Evolutionary conservation across 2,888 invertebrate species (phyloP).

Genomic region (Malthinus flaveolus): DNA sequence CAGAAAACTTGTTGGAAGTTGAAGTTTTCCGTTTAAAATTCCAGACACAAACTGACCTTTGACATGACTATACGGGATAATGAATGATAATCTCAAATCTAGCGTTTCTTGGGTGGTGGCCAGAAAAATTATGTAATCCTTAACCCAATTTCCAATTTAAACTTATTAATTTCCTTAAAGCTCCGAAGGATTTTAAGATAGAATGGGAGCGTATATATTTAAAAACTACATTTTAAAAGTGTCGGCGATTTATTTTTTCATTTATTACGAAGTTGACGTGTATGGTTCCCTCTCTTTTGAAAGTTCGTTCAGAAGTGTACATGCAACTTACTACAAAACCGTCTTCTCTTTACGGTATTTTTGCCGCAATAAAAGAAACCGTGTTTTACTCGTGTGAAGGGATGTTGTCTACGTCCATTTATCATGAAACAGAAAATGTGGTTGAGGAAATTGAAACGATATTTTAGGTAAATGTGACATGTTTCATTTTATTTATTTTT

Average conservation of each 20-base stretch:
- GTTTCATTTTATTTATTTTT: constrained; percentile 22
- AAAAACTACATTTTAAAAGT: neutral
- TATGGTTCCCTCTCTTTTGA: neutral
- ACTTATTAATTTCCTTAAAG: too few species aligned
- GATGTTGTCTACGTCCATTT: constrained; percentile 38
- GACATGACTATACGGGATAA: too few species aligned
- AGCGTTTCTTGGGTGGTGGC: too few species aligned
- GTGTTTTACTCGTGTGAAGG: constrained; percentile 33
- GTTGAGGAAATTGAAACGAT: constrained; percentile 44
- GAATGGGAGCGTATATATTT: too few species aligned
- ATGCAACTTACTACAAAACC: constrained; percentile 13
- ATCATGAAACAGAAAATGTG: constrained; percentile 41
- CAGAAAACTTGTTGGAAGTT: too few species aligned
- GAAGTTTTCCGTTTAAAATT: too few species aligned
- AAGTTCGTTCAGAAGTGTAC: constrained; percentile 7
- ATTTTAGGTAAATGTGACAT: constrained; percentile 36
- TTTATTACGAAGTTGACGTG: constrained; percentile 1
- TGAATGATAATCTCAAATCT: too few species aligned
- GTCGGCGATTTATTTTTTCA: constrained; percentile 4
- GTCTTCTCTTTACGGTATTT: constrained; percentile 10
- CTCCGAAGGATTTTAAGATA: too few species aligned
- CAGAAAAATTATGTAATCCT: too few species aligned
- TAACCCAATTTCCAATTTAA: too few species aligned
- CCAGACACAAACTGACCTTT: too few species aligned
- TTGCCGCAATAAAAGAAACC: constrained; percentile 20